These are phyloP conservation scores for Euleptes europaea DNA, from an alignment of 2,113 vertebrate genomes.

Conservation along the genomic window DNA sequence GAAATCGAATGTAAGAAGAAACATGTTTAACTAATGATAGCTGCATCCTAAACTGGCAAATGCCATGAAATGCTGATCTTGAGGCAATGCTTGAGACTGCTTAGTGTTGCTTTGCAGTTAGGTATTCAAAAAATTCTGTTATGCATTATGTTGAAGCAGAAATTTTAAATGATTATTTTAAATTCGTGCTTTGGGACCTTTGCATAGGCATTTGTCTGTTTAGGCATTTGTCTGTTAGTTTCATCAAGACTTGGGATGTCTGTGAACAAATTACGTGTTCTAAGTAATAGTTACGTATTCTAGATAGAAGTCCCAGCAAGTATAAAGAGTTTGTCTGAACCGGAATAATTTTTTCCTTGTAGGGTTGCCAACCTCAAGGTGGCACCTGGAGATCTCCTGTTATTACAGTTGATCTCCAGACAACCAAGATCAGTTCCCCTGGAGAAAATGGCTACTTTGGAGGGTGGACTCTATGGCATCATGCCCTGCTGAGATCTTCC, in stretches of 20 bases:
- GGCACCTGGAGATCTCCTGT: too few species aligned
- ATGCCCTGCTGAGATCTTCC: too few species aligned
- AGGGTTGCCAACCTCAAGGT: too few species aligned
- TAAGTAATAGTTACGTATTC: too few species aligned
- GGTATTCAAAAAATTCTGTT: slow-evolving; percentile 29
- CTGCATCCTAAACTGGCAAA: slow-evolving; percentile 51
- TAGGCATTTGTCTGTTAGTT: not conserved
- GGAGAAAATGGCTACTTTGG: too few species aligned
- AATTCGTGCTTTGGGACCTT: not conserved
- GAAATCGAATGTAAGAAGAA: slow-evolving; percentile 47
- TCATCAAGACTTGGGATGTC: not conserved
- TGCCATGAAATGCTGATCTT: slow-evolving; percentile 20
- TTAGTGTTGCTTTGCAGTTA: slow-evolving; percentile 35
- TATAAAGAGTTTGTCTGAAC: too few species aligned
- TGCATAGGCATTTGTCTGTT: not conserved
- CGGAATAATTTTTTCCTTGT: too few species aligned
- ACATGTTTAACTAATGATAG: slow-evolving; percentile 51
- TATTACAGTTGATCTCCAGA: too few species aligned
- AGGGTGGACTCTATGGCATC: too few species aligned
- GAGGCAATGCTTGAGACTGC: slow-evolving; percentile 36
- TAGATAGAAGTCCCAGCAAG: too few species aligned
- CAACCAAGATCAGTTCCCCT: too few species aligned
- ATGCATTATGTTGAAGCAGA: not conserved
- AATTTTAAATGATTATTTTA: not conserved
- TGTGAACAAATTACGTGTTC: not conserved